Evolutionary conservation across 35 echinoderm and acorn worm species (phyloP).

Genomic region (Patiria miniata): DNA sequence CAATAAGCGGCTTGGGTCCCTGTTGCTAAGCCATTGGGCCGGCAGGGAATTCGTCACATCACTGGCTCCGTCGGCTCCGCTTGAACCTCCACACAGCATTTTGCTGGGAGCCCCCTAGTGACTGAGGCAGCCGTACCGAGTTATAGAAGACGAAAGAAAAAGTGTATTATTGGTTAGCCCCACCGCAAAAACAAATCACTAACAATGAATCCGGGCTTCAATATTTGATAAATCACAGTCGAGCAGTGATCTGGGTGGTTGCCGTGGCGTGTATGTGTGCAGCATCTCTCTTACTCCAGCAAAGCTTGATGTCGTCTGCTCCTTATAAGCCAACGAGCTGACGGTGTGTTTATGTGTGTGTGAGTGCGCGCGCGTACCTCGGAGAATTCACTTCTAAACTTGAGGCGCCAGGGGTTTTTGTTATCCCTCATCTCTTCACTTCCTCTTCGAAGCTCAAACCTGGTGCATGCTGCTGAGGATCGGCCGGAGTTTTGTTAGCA

Average conservation of each 20-base stretch:
- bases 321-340: background rate
- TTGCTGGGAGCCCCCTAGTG: too few species aligned
- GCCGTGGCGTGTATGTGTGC: conserved; percentile 9
- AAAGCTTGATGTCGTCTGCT: conserved; percentile 8
- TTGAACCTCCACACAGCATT: too few species aligned
- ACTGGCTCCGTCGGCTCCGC: background rate
- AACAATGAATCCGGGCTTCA: conserved; percentile 9
- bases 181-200: conserved; percentile 28
- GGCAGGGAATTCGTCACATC: background rate
- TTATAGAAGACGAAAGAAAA: too few species aligned
- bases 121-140: too few species aligned
- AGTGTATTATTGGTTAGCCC: background rate
- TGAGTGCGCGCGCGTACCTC: background rate
- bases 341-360: too few species aligned
- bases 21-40: conserved; percentile 5
- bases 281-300: too few species aligned
- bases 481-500: background rate
- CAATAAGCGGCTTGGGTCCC: background rate
- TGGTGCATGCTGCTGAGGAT: background rate
- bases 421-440: too few species aligned
- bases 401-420: too few species aligned
- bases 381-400: conserved; percentile 13
- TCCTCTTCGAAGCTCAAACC: too few species aligned
- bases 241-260: conserved; percentile 1
- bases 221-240: conserved; percentile 31